Evolutionary conservation across 2,113 vertebrate genomes (phyloP), one percentile per base, ranked within the genome.

Genomic region (Rhodinocichla rosea): DNA sequence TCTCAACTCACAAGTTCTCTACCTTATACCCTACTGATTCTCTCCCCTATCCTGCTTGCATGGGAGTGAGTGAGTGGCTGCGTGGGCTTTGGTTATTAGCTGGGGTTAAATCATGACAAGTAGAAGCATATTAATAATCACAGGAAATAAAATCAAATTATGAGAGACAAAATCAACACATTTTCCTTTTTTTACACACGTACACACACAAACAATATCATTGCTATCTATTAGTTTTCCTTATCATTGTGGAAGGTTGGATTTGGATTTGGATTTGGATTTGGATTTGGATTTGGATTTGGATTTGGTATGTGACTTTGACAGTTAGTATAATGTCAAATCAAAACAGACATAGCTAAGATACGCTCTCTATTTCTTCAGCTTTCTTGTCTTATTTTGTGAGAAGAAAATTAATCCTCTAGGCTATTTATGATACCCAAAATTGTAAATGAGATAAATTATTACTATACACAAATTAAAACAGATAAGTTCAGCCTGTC

Each of bases 21-120:
- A 6, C 44, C 7, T 50, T 28, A 8, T 13, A 37, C 7, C 5
- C 15, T 44, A 44, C 27, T 24, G 52, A 37, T 52, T 44, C 7
- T 65, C 27, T 74, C 18, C 12, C 5, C 13, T 7, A 2, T 37
- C 22, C 23, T 22, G 15, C 22, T 44, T 40, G 5, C 23, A 6
- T 37, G 44, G 10, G 47, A 60, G 6, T 23, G 32, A 57, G 7
- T 7, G 35, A 65, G 13, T 6, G 5, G 27, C 44, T 74, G 15
- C 0, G 0, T 26, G 32, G 20, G 15, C 10, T 27, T 65, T 65
- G 15, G 12, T 52, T 37, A 3, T 28, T 44, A 13, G 14, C 37
- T 64, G 42, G 26, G 17, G 14, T 65, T 73, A 65, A 64, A 44
- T 12, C 15, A 17, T 8, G 7, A 23, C 11, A 42, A 26, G 11